Evolutionary conservation across 2,888 invertebrate genomes (phyloP), one percentile per base, ranked within the genome.

Genomic region (Hanleya hanleyi): DNA sequence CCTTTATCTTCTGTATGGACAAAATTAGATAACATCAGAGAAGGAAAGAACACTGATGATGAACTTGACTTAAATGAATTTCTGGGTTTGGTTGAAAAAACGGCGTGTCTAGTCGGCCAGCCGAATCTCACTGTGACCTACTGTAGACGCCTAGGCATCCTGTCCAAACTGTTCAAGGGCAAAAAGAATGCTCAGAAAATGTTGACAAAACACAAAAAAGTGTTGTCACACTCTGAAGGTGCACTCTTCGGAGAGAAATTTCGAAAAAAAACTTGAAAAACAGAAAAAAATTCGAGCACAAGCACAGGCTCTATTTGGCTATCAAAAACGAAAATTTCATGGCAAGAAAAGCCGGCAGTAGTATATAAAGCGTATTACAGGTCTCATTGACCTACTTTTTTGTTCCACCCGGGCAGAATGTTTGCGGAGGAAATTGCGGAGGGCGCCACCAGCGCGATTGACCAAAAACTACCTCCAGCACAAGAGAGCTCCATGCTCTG

Each of bases 81-180:
- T 33, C 36, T 73, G 1, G n/a, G 38, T 5, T 32, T 64, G 7
- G 22, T 51, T 29, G 73, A 73, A 37, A 61, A 69, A 64, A 62
- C n/a, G 1, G 51, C 65, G 18, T 69, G 67, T 26, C 37, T 69
- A 1, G 15, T 73, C 5, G 73, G 69, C 3, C 69, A 73, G 33
- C 64, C 64, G 7, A 68, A 33, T 47, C 38, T 69, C 2, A 50
- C 49, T 32, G 35, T 36, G 6, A 29, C 36, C 7, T 69, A 65
- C 35, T 41, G 41, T n/a, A 47, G 69, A 36, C 12, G 69, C 1
- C 6, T 65, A 0, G 36, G 47, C 33, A 68, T 64, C 4, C 22
- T 69, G 51, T 18, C 69, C 0, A 69, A 50, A 18, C 12, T 73
- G 0, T 47, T 73, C 32, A 62, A 49, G 3, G 69, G 38, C 29